Evolutionary conservation across 2,113 vertebrate species (phyloP).

Genomic region (Procavia capensis): DNA sequence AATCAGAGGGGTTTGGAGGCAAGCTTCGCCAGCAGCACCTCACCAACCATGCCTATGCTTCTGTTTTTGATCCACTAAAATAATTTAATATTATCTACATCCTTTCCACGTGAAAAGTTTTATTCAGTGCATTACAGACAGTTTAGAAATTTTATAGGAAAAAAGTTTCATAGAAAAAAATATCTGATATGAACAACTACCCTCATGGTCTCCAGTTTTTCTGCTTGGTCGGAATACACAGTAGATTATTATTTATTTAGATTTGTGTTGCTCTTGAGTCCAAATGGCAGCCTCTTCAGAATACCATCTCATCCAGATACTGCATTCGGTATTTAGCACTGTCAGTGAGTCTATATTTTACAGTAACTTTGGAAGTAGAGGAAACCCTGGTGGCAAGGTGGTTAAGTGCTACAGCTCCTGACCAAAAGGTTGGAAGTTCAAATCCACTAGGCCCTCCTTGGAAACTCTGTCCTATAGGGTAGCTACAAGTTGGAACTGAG

Average conservation of each 20-base stretch:
- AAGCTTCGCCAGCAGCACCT: background rate
- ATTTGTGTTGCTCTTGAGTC: background rate
- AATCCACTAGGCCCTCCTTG: too few relatives aligned
- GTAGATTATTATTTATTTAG: background rate
- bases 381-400: too few relatives aligned
- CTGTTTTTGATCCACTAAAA: background rate
- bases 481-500: too few relatives aligned
- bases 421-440: too few relatives aligned
- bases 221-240: background rate
- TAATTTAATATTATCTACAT: slow-evolving; percentile 10
- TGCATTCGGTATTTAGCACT: background rate
- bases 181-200: background rate
- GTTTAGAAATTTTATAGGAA: background rate
- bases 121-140: background rate
- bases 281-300: background rate
- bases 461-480: too few relatives aligned
- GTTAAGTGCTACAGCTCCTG: too few relatives aligned
- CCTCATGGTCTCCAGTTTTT: background rate
- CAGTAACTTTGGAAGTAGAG: background rate
- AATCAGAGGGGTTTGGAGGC: background rate
- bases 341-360: background rate
- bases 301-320: background rate
- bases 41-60: background rate
- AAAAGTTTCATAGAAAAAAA: too few relatives aligned
- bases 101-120: background rate